Percentiles rank a stretch among this genome's conserved stretches.
phyloP scores from a whole-genome alignment of 2,113 vertebrate genomes.

The Paraplagusia blochii region DNA sequence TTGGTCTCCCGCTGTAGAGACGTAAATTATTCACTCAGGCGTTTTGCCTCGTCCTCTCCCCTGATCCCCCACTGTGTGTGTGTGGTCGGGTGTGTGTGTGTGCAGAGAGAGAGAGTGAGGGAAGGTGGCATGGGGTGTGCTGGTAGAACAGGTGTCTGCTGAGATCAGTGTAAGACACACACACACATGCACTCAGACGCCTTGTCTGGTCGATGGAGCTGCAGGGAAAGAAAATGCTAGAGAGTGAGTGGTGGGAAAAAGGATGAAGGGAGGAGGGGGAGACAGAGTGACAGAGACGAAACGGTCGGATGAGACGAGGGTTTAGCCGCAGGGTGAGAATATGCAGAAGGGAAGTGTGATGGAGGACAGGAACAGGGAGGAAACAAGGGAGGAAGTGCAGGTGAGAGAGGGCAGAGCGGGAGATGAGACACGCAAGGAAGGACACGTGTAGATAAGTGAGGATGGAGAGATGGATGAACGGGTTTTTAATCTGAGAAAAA shows the following conservation, averaged over 20 bases:
- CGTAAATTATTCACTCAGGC: slow-evolving; percentile 74
- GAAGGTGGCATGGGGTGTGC: slow-evolving; percentile 4
- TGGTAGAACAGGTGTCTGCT: slow-evolving; percentile 71
- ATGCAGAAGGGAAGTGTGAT: slow-evolving; percentile 27
- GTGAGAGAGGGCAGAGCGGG: slow-evolving; percentile 30
- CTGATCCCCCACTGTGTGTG: slow-evolving; percentile 28
- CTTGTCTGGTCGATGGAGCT: slow-evolving; percentile 57
- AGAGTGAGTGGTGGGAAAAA: slow-evolving; percentile 34
- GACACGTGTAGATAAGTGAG: slow-evolving; percentile 26
- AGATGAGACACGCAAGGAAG: background rate
- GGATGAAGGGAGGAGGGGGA: background rate
- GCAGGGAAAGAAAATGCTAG: slow-evolving; percentile 41
- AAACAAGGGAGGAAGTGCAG: slow-evolving; percentile 47
- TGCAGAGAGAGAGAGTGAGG: slow-evolving; percentile 7
- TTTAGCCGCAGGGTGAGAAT: slow-evolving; percentile 46
- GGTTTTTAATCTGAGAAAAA: slow-evolving; percentile 50
- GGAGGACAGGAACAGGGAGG: slow-evolving; percentile 32
- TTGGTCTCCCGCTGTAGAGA: slow-evolving; percentile 65
- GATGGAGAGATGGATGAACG: slow-evolving; percentile 15
- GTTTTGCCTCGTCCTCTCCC: slow-evolving; percentile 63
- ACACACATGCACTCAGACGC: slow-evolving; percentile 53
- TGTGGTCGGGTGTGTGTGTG: slow-evolving; percentile 9
- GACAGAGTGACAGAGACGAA: slow-evolving; percentile 28
- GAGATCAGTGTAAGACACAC: slow-evolving; percentile 64
- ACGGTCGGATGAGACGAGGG: slow-evolving; percentile 43